A percentile compares a stretch with the other conserved stretches of the same genome.
Conservation (phyloP, 2,888 invertebrate species). For the Yponomeuta malinellus region DNA sequence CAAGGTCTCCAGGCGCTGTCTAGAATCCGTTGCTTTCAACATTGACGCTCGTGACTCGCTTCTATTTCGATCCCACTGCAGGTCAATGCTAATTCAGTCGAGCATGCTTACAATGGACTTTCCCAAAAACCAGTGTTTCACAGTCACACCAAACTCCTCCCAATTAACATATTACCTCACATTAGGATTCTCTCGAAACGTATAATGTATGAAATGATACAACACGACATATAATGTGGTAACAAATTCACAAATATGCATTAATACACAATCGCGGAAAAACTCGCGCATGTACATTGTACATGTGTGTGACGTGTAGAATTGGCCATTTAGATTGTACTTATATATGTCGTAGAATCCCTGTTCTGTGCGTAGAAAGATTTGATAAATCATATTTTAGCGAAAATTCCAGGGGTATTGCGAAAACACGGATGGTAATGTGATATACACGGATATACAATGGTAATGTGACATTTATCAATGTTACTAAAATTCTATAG, state of each 20-base stretch:
- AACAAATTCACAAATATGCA: neutral
- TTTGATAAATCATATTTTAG: no score
- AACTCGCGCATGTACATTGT: neutral
- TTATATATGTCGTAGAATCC: neutral
- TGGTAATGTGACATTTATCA: no score
- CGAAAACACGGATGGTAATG: no score
- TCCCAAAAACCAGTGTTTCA: neutral
- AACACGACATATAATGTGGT: neutral
- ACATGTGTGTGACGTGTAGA: neutral
- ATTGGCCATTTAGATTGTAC: neutral
- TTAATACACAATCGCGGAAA: slow-evolving; percentile 1
- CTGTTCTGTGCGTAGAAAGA: no score
- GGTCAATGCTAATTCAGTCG: slow-evolving; percentile 17
- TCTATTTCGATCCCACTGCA: slow-evolving; percentile 26
- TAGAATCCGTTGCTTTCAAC: slow-evolving; percentile 4
- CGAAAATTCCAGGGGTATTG: no score
- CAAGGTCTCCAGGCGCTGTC: slow-evolving; percentile 12
- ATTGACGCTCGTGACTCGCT: slow-evolving; percentile 24
- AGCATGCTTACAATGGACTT: slow-evolving; percentile 11
- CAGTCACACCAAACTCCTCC: neutral
- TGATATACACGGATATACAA: no score
- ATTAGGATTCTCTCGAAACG: slow-evolving; percentile 1
- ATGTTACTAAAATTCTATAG: no score
- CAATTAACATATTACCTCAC: slow-evolving; percentile 9
- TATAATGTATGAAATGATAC: neutral